Evolutionary conservation across 2,888 invertebrate genomes (phyloP).

Genomic region (Acrobasis consociella): DNA sequence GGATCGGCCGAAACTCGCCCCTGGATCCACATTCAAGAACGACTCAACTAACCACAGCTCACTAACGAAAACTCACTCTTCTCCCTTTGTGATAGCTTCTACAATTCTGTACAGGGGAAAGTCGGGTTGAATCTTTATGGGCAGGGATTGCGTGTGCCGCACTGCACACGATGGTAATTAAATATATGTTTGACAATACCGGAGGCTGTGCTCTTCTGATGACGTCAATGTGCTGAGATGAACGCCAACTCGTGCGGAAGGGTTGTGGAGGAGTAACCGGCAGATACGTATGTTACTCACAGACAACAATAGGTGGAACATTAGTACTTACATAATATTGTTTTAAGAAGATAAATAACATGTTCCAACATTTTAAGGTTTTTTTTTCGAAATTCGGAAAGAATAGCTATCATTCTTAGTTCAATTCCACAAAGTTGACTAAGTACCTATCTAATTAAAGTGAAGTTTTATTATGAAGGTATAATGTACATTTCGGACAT

Average conservation of each 20-base stretch:
- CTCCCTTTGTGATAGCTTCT: neutral
- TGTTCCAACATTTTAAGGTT: too few species aligned
- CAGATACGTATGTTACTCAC: slow-evolving; percentile 30
- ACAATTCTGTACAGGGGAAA: neutral
- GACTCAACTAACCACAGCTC: slow-evolving; percentile 34
- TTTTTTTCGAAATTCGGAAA: too few species aligned
- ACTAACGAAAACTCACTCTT: neutral
- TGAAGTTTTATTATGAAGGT: too few species aligned
- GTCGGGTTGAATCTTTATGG: slow-evolving; percentile 26
- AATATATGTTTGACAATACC: slow-evolving; percentile 81
- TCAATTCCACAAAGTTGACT: too few species aligned
- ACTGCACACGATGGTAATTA: slow-evolving; percentile 82
- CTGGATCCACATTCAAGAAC: slow-evolving; percentile 37
- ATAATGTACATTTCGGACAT: too few species aligned
- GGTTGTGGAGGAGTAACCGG: slow-evolving; percentile 41
- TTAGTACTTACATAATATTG: too few species aligned
- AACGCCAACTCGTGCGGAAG: slow-evolving; percentile 47
- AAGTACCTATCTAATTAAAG: too few species aligned
- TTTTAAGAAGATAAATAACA: too few species aligned
- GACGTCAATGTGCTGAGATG: slow-evolving; percentile 71
- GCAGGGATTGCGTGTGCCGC: slow-evolving; percentile 75
- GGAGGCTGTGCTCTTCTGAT: slow-evolving; percentile 66
- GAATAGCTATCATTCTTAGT: too few species aligned
- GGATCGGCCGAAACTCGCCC: slow-evolving; percentile 77
- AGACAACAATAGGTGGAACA: slow-evolving; percentile 21